Conservation (phyloP, 2,113 vertebrate genomes). For the Argyrosomus japonicus region DNA sequence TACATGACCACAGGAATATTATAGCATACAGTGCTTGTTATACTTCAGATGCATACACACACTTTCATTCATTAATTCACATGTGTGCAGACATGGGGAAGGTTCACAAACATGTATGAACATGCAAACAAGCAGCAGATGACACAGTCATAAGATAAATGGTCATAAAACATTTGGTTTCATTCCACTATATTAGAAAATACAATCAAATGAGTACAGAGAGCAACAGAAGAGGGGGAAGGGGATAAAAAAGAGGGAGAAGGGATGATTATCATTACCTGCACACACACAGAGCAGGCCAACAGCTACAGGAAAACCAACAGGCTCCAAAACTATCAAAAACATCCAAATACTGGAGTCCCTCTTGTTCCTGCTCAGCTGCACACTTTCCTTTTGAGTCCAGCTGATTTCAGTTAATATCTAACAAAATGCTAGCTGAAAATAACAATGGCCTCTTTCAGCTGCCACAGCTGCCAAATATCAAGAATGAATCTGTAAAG, state of each 20-base stretch:
- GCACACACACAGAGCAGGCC: conserved; percentile 6
- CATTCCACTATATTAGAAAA: conserved; percentile 1
- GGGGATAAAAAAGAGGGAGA: background rate
- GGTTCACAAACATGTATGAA: background rate
- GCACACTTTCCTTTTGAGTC: conserved; percentile 1
- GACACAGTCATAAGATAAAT: background rate
- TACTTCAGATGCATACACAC: too few species aligned
- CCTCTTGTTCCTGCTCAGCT: background rate
- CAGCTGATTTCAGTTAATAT: conserved; percentile 1
- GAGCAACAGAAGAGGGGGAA: conserved; percentile 5
- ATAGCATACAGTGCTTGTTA: too few species aligned
- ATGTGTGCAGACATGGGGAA: background rate
- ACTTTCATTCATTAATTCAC: background rate
- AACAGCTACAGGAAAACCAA: conserved; percentile 23
- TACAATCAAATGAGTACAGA: conserved; percentile 12
- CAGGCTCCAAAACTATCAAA: conserved; percentile 23
- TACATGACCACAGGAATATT: background rate
- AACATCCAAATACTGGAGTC: conserved; percentile 12
- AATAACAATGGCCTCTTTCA: background rate
- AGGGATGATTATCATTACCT: conserved; percentile 2
- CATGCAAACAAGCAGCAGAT: background rate
- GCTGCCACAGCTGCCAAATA: conserved; percentile 10
- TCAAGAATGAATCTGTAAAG: too few species aligned
- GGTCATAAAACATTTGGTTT: conserved; percentile 22
- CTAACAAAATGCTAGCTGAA: background rate